These are phyloP conservation scores for Calvadosia cruxmelitensis DNA, from an alignment of 30 jellyfish, hydroid and myxozoan species.

Conservation along the genomic window DNA sequence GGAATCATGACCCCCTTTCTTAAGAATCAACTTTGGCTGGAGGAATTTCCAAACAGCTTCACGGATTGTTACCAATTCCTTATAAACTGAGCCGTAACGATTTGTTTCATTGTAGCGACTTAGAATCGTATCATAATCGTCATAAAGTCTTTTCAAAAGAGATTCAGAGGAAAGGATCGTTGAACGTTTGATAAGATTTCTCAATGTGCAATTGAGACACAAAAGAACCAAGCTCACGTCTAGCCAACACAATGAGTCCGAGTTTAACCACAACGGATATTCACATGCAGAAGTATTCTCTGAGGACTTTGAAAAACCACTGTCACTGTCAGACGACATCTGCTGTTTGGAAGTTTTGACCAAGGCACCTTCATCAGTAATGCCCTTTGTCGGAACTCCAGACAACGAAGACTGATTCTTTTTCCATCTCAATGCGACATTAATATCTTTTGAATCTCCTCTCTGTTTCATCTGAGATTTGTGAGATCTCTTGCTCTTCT, in stretches of 20 bases:
- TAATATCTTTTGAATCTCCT: too few relatives aligned
- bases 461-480: too few relatives aligned
- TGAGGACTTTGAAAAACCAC: neutral
- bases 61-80: neutral
- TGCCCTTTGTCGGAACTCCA: too few relatives aligned
- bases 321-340: neutral
- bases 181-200: too few relatives aligned
- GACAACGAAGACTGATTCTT: too few relatives aligned
- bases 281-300: neutral
- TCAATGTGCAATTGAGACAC: neutral
- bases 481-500: too few relatives aligned
- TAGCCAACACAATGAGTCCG: neutral
- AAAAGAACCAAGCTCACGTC: neutral
- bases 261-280: neutral
- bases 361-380: too few relatives aligned
- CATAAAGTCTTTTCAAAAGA: neutral
- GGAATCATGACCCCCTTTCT: neutral
- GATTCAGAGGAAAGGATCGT: neutral
- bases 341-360: neutral
- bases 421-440: too few relatives aligned
- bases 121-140: neutral
- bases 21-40: neutral
- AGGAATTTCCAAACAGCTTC: neutral
- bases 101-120: neutral
- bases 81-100: neutral